Conservation (phyloP, 2,113 vertebrate genomes). For the Bubo scandiacus region DNA sequence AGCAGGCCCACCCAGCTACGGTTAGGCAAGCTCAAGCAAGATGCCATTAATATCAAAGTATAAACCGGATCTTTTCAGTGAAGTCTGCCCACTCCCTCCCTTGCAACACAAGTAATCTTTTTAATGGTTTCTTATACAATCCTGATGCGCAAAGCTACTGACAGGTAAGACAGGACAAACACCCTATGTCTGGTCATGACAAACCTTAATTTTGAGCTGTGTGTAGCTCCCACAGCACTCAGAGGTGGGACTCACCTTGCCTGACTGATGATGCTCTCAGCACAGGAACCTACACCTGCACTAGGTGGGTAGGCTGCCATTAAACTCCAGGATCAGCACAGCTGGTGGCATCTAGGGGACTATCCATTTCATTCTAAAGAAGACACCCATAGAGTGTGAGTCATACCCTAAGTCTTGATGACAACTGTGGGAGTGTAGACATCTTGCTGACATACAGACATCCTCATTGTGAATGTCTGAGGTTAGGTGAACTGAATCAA, state of each 20-base stretch:
- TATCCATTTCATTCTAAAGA: background rate
- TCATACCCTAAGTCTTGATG: background rate
- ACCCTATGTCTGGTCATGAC: background rate
- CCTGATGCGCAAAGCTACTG: background rate
- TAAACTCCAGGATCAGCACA: background rate
- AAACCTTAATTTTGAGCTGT: conserved; percentile 2
- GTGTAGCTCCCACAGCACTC: background rate
- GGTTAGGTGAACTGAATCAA: background rate
- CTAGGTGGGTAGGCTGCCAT: background rate
- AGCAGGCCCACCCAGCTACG: background rate
- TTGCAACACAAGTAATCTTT: conserved; percentile 45
- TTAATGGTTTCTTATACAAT: conserved; percentile 34
- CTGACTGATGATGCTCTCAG: background rate
- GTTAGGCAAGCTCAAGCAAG: background rate
- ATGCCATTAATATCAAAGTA: background rate
- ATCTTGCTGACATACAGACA: background rate
- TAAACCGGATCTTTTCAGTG: background rate
- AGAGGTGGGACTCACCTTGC: background rate
- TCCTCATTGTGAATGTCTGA: background rate
- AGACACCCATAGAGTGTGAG: background rate
- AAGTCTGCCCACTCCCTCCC: background rate
- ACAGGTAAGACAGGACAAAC: conserved; percentile 21
- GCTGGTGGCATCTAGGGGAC: background rate
- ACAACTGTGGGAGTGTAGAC: background rate
- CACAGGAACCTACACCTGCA: background rate